Evolutionary conservation across 2,113 vertebrate species (phyloP), one percentile per base, ranked within the genome.

Genomic region (Mus pahari): DNA sequence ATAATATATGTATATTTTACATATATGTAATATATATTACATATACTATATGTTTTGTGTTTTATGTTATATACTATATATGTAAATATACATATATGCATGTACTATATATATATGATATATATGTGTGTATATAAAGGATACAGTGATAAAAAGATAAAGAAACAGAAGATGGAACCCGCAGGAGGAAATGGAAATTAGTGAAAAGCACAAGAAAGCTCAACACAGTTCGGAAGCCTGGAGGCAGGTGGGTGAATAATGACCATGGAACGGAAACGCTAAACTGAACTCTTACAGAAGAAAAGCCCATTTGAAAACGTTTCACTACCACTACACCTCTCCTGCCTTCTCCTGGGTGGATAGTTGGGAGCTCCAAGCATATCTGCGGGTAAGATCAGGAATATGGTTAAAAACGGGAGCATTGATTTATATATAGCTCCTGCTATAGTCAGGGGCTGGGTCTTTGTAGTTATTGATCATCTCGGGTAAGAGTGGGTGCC

Each of bases 171-270:
- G 36, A 48, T 70, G 28, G 20, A 84, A 93, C 48, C 58, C 39
- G 20, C 19, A 39, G 36, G 45, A 70, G 10, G 48, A 58, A 48
- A 75, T 1, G 36, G 24, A 58, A 36, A 75, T 55, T 3, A 73
- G 48, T 68, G 89, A 83, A 92, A 36, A 96, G 70, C 20, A n/a
- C 16, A 73, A 42, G 66, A 94, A 92, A 86, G 17, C 33, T 33
- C 62, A 45, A 83, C 66, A 78, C 39, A 6, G 58, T n/a, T 73
- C 70, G 50, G 42, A 53, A 93, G 89, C 26, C 73, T 45, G 22
- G 82, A 73, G 89, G 62, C 42, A 58, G 50, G 55, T 45, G n/a
- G 24, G 86, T 28, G 83, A 92, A 60, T 55, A 78, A 66, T 55
- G 83, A 48, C 39, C 5, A 5, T 4, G 9, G 31, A 55, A 26